A percentile compares a stretch with the other conserved stretches of the same genome.
Conservation (phyloP, 2,888 invertebrate genomes). For the Lottia scabra region DNA sequence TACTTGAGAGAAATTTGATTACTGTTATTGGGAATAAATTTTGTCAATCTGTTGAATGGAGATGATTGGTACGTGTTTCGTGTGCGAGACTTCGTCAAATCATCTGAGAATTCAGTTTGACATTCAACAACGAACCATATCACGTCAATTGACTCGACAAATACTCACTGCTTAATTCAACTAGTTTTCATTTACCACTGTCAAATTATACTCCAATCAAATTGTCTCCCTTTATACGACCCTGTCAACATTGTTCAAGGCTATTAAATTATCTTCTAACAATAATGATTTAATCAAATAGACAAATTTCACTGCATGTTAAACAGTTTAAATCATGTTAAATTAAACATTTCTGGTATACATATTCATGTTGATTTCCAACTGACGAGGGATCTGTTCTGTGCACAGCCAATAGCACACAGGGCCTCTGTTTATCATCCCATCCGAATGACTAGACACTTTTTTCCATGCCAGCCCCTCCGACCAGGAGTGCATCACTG, state of each 20-base stretch:
- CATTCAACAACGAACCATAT: slow-evolving; percentile 16
- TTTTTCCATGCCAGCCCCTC: too few species aligned
- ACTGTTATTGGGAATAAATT: slow-evolving; percentile 18
- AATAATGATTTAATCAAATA: not conserved
- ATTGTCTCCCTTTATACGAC: not conserved
- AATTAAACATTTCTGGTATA: too few species aligned
- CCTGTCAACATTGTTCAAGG: not conserved
- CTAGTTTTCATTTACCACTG: not conserved
- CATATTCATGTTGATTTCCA: too few species aligned
- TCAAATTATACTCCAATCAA: not conserved
- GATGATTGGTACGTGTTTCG: slow-evolving; percentile 12
- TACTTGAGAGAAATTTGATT: slow-evolving; percentile 20
- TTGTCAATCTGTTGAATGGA: slow-evolving; percentile 19
- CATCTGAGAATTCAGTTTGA: slow-evolving; percentile 8
- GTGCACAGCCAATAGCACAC: too few species aligned
- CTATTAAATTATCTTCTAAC: not conserved
- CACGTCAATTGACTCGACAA: not conserved
- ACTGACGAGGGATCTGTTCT: too few species aligned
- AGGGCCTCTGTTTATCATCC: too few species aligned
- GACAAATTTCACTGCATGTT: not conserved
- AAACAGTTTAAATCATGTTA: too few species aligned
- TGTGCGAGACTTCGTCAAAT: slow-evolving; percentile 1
- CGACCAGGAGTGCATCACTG: too few species aligned
- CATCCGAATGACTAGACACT: too few species aligned
- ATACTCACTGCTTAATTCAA: not conserved